Percentiles rank a stretch among this genome's conserved stretches.
phyloP scores from a whole-genome alignment of 2,888 invertebrate genomes.

The Stegana nigrithorax region DNA sequence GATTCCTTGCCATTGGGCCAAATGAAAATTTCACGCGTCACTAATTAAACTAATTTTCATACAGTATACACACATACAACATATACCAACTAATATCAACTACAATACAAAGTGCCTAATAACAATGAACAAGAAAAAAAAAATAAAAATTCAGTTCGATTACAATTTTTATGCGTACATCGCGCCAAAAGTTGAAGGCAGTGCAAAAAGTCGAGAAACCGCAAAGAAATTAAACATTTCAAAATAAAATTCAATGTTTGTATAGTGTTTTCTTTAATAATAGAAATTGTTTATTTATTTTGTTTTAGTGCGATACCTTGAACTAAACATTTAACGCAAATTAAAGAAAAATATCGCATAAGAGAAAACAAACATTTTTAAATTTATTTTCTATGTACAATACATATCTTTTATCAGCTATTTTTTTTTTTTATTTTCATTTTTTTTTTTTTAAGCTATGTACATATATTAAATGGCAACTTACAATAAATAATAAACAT shows the following conservation, averaged over 20 bases:
- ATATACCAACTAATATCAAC: too few relatives aligned
- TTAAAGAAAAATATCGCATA: too few relatives aligned
- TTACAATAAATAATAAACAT: background rate
- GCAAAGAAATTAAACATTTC: too few relatives aligned
- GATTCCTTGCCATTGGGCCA: too few relatives aligned
- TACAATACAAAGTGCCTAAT: background rate
- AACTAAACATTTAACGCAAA: slow-evolving; percentile 15
- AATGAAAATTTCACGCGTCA: too few relatives aligned
- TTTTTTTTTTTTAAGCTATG: background rate
- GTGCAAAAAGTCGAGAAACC: too few relatives aligned
- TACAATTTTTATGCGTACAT: background rate
- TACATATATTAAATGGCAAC: too few relatives aligned
- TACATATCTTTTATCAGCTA: background rate
- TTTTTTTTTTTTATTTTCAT: background rate
- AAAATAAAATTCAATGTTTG: too few relatives aligned
- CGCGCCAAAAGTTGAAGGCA: too few relatives aligned
- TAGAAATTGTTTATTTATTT: slow-evolving; percentile 14
- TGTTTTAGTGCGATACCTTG: background rate
- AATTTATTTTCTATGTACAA: slow-evolving; percentile 16
- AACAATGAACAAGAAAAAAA: background rate
- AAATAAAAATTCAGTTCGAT: background rate
- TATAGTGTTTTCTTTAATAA: slow-evolving; percentile 7
- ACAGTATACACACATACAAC: too few relatives aligned
- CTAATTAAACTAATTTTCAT: too few relatives aligned
- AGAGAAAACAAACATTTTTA: too few relatives aligned